A percentile compares a stretch with the other conserved stretches of the same genome.
Evolutionary conservation across 2,113 vertebrate species (phyloP).

Genomic region (Bambusicola thoracicus): DNA sequence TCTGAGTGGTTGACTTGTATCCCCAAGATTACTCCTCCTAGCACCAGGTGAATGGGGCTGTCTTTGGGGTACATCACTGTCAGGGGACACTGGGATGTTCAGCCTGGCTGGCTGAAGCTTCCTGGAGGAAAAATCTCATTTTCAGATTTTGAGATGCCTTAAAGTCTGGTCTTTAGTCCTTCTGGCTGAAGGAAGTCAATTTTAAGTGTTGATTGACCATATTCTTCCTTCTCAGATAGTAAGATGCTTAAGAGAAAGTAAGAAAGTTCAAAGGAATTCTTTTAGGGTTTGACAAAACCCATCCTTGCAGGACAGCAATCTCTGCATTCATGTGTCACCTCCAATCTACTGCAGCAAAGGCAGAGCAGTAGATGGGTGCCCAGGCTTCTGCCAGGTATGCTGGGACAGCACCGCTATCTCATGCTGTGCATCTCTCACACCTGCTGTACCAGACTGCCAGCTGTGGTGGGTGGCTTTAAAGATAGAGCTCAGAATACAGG

Average conservation of each 20-base stretch:
- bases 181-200: neutral
- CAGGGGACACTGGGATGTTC: constrained; percentile 74
- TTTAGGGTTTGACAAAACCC: neutral
- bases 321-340: constrained; percentile 77
- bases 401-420: neutral
- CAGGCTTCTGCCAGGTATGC: neutral
- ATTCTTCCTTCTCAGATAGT: neutral
- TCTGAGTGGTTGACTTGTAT: neutral
- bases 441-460: neutral
- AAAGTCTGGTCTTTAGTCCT: neutral
- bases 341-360: constrained; percentile 59
- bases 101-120: constrained; percentile 81
- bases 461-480: neutral
- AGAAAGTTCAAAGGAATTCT: neutral
- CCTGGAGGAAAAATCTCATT: constrained; percentile 43
- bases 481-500: accelerated
- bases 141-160: neutral
- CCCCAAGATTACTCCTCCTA: neutral
- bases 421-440: neutral
- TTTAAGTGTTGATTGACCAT: neutral
- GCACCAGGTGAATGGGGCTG: constrained; percentile 53
- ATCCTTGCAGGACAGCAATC: constrained; percentile 74
- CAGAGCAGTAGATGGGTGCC: neutral
- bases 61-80: constrained; percentile 74
- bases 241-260: neutral